These are phyloP conservation scores for Spilosoma lubricipeda DNA, from an alignment of 2,888 invertebrate species.

Conservation along the genomic window DNA sequence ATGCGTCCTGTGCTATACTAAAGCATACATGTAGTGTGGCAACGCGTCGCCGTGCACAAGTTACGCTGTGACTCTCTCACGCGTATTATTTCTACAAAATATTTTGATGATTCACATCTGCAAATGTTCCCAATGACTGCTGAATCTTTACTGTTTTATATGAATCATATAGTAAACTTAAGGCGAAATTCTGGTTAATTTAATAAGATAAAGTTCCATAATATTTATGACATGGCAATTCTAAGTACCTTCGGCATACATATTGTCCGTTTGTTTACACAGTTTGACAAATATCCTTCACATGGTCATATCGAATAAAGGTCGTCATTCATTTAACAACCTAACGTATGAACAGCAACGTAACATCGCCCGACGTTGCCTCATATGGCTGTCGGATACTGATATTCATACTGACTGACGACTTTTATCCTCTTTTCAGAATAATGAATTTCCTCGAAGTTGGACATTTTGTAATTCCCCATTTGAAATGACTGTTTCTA, in stretches of 20 bases:
- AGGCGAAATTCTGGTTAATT: not conserved
- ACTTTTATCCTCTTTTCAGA: not conserved
- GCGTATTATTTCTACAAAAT: not conserved
- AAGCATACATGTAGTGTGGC: not conserved
- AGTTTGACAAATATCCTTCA: constrained; percentile 5
- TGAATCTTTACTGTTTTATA: not conserved
- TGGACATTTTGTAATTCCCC: not conserved
- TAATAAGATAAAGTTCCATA: not conserved
- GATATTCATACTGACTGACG: not conserved
- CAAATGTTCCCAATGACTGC: not conserved
- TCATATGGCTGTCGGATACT: not conserved
- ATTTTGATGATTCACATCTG: not conserved
- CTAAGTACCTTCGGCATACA: not conserved
- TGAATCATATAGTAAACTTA: not conserved
- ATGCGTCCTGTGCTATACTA: no score
- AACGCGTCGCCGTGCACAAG: not conserved
- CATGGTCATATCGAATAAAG: not conserved
- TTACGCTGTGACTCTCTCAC: not conserved
- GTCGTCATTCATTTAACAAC: not conserved
- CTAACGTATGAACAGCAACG: not conserved
- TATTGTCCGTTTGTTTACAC: not conserved
- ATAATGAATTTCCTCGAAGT: not conserved
- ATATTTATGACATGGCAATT: not conserved
- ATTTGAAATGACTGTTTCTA: not conserved
- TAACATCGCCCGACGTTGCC: not conserved